These are phyloP conservation scores for Sphenodon punctatus DNA, from an alignment of 2,797 vertebrate genomes.

Conservation along the genomic window DNA sequence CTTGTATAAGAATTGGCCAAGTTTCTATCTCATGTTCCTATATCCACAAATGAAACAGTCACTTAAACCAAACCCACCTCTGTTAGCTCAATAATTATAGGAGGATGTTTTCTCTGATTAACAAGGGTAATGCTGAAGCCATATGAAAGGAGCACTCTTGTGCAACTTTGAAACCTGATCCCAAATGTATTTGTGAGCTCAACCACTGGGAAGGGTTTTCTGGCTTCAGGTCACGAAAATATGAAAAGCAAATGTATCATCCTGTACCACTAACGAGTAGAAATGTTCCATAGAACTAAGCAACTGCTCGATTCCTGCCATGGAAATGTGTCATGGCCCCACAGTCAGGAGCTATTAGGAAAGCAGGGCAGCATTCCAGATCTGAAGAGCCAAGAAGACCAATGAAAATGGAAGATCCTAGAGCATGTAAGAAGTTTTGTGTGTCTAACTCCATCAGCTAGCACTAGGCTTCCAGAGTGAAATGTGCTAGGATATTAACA, in stretches of 20 bases:
- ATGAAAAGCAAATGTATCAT: slow-evolving; percentile 21
- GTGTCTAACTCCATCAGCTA: too few relatives aligned
- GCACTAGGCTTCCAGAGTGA: too few relatives aligned
- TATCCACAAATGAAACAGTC: rapidly evolving
- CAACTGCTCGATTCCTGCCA: slow-evolving; percentile 28
- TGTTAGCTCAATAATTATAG: neutral
- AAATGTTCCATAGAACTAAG: neutral
- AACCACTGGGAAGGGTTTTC: slow-evolving; percentile 22
- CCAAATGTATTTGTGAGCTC: neutral
- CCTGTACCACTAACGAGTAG: neutral
- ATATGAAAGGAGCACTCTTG: neutral
- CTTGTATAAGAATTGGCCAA: neutral
- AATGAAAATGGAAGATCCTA: neutral
- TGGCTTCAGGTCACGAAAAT: slow-evolving; percentile 50
- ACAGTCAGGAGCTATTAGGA: rapidly evolving
- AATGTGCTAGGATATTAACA: too few relatives aligned
- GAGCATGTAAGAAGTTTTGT: neutral
- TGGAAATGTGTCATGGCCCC: neutral
- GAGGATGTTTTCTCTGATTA: neutral
- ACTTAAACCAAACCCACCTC: neutral
- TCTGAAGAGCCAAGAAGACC: rapidly evolving
- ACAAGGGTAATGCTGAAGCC: neutral
- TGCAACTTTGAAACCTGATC: neutral
- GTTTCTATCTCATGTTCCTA: neutral
- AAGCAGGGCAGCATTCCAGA: rapidly evolving